Evolutionary conservation across 1,140 invertebrate genomes (phyloP), one percentile per base, ranked within the genome.

Genomic region (Tribolium madens): DNA sequence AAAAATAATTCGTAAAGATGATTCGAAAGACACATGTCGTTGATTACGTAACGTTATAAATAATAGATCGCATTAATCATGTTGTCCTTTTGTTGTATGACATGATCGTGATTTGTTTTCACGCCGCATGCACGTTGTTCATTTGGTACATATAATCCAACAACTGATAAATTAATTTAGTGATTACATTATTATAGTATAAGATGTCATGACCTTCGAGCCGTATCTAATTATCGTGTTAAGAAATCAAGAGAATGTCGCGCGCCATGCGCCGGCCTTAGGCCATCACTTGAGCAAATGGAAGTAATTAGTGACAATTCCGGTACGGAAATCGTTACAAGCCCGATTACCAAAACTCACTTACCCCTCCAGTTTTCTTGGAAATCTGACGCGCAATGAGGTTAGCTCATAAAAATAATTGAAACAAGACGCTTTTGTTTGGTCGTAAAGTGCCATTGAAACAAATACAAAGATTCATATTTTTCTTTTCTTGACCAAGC

Each of bases 271-370:
- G 18, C 13, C 52, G 52, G 52, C 52, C 52, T 17, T 21, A 21
- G 52, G 52, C 52, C 17, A 21, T 42, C 36, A 10, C 36, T 10
- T 42, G 18, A 17, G 52, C 52, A 57, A 57, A 17, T 57, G 13
- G 15, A 57, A 33, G 70, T 47, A 17, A 73, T 73, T 73, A 15
- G 47, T 21, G 42, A 48, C 17, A 47, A 18, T 47, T 47, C n/a
- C 7, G 50, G 13, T 17, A 12, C 73, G 73, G 73, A 74, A 74
- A 74, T 74, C 50, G 14, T 42, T 42, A 57, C 15, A 57, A 57
- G 52, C 18, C 14, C 9, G 18, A 26, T 42, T 42, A 42, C 52
- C 52, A 7, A 57, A 57, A 57, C 10, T 7, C 4, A 57, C 9
- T 57, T 21, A 42, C n/a, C 2, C 36, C 33, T 36, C n/a, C 36